Base-by-base conservation (phyloP, 2,113 vertebrate genomes). In the Ptychochromis oligacanthus region DNA sequence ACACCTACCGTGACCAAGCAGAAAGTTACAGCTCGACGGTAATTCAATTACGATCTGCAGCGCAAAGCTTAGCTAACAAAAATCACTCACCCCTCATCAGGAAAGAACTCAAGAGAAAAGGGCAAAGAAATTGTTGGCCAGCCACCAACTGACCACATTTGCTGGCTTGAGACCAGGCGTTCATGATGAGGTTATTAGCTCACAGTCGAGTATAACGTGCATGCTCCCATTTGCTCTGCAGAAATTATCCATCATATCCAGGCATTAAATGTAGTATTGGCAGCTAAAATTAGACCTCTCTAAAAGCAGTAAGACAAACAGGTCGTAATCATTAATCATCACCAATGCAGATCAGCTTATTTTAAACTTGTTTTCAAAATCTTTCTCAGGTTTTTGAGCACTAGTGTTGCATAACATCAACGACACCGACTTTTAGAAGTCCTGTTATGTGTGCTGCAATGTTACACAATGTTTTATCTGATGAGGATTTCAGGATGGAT, bases 1-100 rank as follows among this genome's bases (percentile, higher is more conserved):
- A 88, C 87, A 90, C 90, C 93, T 82, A 93, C 90, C 85, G 62
- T 90, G 92, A 94, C 91, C 88, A 87, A 85, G 91, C 94, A 93
- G 81, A 93, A 92, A 91, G 86, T 89, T 81, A 87, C 90, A 61
- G 77, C 86, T 87, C 77, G 9, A 88, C 86, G 15, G 81, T 88
- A 91, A 92, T 88, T 91, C 89, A 83, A 87, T 92, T 93, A 94
- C 75, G 13, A 79, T 78, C 82, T 80, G 87, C 89, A 60, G 84
- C 81, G 85, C 77, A 89, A 90, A 92, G 89, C 91, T 93, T 85
- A 84, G 91, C 92, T 92, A 81, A 93, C 62, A 90, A 77, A 92
- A 93, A 94, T 79, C 83, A 82, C 88, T 89, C 90, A 67, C 67
- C 88, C 85, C 58, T 91, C 67, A 93, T 93, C 92, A 92, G 79